Evolutionary conservation across 2,797 vertebrate species (phyloP).

Genomic region (Toxotes lorentzi): DNA sequence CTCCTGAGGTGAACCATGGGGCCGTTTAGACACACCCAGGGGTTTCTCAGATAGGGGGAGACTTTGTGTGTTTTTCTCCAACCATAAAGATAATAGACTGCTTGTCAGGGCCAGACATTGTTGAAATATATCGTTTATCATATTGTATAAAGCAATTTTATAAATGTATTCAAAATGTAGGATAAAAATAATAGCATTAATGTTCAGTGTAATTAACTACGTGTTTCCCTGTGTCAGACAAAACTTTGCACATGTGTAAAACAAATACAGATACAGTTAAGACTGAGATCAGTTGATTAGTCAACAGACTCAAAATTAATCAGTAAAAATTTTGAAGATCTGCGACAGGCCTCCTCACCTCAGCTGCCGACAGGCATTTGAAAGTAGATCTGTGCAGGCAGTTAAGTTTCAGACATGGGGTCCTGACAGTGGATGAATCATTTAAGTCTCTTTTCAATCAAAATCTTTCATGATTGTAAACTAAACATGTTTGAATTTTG

Average conservation of each 20-base stretch:
- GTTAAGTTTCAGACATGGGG: too few relatives aligned
- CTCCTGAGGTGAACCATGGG: slow-evolving; percentile 37
- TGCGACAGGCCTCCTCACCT: too few relatives aligned
- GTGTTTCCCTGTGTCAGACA: too few relatives aligned
- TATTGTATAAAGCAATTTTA: not conserved
- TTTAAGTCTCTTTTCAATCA: not conserved
- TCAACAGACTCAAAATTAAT: not conserved
- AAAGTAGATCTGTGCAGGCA: too few relatives aligned
- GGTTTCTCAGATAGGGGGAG: slow-evolving; percentile 27
- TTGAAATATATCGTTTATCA: not conserved
- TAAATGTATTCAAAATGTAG: not conserved
- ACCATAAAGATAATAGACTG: slow-evolving; percentile 27
- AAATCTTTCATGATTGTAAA: slow-evolving; percentile 2
- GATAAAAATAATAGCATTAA: not conserved
- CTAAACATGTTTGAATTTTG: not conserved
- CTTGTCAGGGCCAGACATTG: not conserved
- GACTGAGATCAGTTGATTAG: too few relatives aligned
- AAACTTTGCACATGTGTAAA: too few relatives aligned
- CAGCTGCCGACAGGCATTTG: too few relatives aligned
- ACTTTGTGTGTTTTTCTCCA: slow-evolving; percentile 26
- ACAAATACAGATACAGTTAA: too few relatives aligned
- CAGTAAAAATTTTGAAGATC: not conserved
- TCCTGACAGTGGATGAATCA: too few relatives aligned
- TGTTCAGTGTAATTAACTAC: not conserved
- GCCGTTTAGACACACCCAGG: slow-evolving; percentile 48